These are phyloP conservation scores for Mesoclemmys tuberculata DNA, from an alignment of 2,113 vertebrate genomes.

Conservation along the genomic window DNA sequence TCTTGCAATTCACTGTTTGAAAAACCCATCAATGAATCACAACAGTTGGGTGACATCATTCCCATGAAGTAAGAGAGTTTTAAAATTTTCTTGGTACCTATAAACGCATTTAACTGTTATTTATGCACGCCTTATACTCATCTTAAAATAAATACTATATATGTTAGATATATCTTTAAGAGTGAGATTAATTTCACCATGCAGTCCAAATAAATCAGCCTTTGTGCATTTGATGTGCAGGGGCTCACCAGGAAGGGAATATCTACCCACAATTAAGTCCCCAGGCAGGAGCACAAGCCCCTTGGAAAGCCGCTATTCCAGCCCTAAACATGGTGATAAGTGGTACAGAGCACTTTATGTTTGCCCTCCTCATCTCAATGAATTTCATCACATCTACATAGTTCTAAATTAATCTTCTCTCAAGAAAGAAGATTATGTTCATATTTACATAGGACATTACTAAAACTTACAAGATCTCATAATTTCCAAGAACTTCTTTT, in stretches of 20 bases:
- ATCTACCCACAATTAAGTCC: not conserved
- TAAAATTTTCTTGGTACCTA: not conserved
- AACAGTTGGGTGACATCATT: not conserved
- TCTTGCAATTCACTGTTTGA: not conserved
- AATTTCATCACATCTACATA: not conserved
- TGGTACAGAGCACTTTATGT: not conserved
- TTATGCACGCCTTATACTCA: not conserved
- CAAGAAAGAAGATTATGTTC: not conserved
- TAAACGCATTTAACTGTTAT: not conserved
- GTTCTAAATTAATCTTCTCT: not conserved
- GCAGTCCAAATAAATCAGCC: not conserved
- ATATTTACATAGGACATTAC: not conserved
- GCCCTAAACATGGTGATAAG: not conserved
- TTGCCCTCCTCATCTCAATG: not conserved
- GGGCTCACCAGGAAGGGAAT: not conserved
- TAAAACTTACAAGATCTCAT: constrained; percentile 93
- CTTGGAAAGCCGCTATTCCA: not conserved
- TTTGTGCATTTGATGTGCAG: not conserved
- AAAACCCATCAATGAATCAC: not conserved
- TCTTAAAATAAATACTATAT: not conserved
- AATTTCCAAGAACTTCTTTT: constrained; percentile 92
- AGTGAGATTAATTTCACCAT: not conserved
- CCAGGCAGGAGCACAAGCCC: not conserved
- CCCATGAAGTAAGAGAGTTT: not conserved
- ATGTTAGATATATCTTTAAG: not conserved